These are phyloP conservation scores for Platycheirus rosarum DNA, from an alignment of 2,888 invertebrate genomes.

Conservation along the genomic window DNA sequence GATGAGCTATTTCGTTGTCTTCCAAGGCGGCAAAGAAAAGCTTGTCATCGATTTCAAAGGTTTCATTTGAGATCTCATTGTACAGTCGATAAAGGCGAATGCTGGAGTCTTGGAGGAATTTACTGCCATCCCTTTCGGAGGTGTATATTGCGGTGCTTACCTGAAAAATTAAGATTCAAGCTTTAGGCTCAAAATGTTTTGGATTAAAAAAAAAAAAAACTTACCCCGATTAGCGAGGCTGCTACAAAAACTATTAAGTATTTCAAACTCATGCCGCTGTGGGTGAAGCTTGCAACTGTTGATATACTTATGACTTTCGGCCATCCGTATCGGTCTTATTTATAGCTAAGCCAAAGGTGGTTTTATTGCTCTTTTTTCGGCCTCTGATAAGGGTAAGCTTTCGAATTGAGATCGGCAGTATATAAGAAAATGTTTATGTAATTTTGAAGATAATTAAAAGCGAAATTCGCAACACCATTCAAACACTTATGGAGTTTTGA, in stretches of 20 bases:
- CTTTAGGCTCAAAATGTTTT: neutral
- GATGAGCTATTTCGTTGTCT: conserved; percentile 77
- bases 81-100: conserved; percentile 78
- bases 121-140: conserved; percentile 77
- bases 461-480: neutral
- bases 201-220: neutral
- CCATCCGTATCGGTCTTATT: conserved; percentile 12
- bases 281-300: neutral
- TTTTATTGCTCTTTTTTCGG: too few species aligned
- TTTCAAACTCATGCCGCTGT: conserved; percentile 30
- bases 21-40: conserved; percentile 78
- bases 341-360: conserved; percentile 4
- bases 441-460: neutral
- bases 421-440: neutral
- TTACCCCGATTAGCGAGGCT: conserved; percentile 35
- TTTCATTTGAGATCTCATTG: conserved; percentile 79
- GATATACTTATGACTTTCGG: conserved; percentile 4
- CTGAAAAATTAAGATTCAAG: neutral
- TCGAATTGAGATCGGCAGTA: neutral
- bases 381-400: neutral
- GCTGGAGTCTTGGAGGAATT: conserved; percentile 78
- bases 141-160: conserved; percentile 53
- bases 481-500: neutral
- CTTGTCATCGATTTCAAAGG: conserved; percentile 78
- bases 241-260: conserved; percentile 20